Conservation (phyloP, 2,888 invertebrate species). For the Hemithea aestivaria region DNA sequence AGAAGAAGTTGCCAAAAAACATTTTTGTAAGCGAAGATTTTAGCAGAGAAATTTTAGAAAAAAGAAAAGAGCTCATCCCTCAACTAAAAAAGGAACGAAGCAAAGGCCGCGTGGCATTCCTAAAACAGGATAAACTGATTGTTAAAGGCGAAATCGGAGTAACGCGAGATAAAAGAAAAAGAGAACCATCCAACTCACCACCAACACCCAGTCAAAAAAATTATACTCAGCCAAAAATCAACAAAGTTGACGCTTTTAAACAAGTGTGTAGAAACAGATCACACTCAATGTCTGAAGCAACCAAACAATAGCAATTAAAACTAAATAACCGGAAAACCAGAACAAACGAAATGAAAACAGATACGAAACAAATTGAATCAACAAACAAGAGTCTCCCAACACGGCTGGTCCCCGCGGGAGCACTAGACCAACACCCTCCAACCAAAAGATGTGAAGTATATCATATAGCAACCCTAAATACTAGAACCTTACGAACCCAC, state of each 20-base stretch:
- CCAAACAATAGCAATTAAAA: constrained; percentile 6
- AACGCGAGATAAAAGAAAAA: constrained; percentile 1
- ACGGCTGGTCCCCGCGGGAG: too few relatives aligned
- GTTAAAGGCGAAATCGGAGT: constrained; percentile 1
- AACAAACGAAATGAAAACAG: constrained; percentile 1
- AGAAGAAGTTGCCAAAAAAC: constrained; percentile 6
- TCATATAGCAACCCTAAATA: constrained; percentile 5
- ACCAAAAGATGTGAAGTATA: constrained; percentile 7
- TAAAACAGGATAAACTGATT: constrained; percentile 7
- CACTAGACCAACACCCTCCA: constrained; percentile 13
- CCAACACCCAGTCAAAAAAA: not conserved
- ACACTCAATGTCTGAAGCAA: constrained; percentile 4
- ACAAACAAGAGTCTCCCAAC: constrained; percentile 9
- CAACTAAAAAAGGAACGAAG: constrained; percentile 14
- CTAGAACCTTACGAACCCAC: constrained; percentile 3
- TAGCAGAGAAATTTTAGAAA: constrained; percentile 13
- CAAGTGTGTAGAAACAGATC: constrained; percentile 3
- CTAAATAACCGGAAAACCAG: constrained; percentile 4
- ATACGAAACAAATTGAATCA: not conserved
- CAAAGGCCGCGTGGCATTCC: constrained; percentile 5
- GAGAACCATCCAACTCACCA: constrained; percentile 2
- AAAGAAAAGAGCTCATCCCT: constrained; percentile 17
- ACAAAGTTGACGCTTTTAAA: constrained; percentile 2
- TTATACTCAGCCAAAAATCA: not conserved
- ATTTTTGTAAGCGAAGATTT: constrained; percentile 13